Base-by-base conservation (phyloP, 2,113 vertebrate genomes). In the Piaya cayana region DNA sequence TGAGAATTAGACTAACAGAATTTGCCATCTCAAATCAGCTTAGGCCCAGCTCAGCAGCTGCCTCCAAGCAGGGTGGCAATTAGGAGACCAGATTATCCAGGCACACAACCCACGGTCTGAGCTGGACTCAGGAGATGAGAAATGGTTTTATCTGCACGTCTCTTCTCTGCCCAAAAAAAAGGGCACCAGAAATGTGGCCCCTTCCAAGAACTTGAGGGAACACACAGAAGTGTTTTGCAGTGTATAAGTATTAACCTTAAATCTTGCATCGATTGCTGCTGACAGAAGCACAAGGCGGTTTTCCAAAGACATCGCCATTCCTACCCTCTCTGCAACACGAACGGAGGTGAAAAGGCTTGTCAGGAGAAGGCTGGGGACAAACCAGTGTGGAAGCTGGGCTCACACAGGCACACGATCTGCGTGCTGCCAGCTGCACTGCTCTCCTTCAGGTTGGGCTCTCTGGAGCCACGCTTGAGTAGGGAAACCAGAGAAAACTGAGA, bases 1-100 rank as follows among this genome's bases (percentile, higher is more conserved):
- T n/a, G 63, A 96, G 90, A 94, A 91, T 95, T 88, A 96, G 86
- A 91, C 92, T 93, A 96, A 95, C 68, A 88, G 94, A 95, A 97
- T 92, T 95, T 91, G 91, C 93, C 93, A 81, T 43, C 72, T 81
- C 83, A 81, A 95, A 95, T 93, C 95, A 96, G 94, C 90, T 96
- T 86, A 96, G 77, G 56, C 37, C 65, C 86, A 14, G 69, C 8
- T 55, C 78, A 91, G 93, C 95, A 97, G 93, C 90, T 97, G 95
- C 92, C 90, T 94, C 95, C 8, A 69, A 58, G 86, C 93, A 59
- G 90, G 86, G 91, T 11, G 90, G 93, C 96, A 79, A 96, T 96
- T 91, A 95, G 80, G 36, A 92, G 88, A 79, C 16, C 68, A 76
- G 93, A 96, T 96, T 82, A 94, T 71, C 81, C 70, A 4, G 36